phyloP scores from a whole-genome alignment of 2,888 invertebrate genomes.

The Drosophila colorata region DNA sequence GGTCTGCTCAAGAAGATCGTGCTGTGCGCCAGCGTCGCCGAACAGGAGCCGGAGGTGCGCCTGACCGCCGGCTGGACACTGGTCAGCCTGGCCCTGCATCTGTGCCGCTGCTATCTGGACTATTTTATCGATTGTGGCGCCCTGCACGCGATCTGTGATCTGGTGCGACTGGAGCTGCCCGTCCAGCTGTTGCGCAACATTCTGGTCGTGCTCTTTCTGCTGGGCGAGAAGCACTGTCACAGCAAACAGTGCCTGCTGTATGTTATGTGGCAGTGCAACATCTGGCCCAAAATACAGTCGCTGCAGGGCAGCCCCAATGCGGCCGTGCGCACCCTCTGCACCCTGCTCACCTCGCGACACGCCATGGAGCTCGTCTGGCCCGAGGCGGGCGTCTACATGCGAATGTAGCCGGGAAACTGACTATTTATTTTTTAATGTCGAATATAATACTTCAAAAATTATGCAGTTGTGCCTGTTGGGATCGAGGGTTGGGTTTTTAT shows the following conservation, averaged over 20 bases:
- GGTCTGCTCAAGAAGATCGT: conserved; percentile 40
- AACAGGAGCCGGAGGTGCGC: conserved; percentile 26
- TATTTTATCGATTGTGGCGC: conserved; percentile 32
- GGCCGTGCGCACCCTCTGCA: conserved; percentile 25
- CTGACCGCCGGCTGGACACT: conserved; percentile 49
- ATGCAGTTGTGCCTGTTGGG: too few species aligned
- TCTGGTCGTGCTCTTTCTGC: conserved; percentile 37
- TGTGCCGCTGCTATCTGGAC: conserved; percentile 35
- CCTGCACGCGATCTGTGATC: conserved; percentile 39
- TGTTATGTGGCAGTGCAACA: conserved; percentile 37
- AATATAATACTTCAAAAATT: too few species aligned
- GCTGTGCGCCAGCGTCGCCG: conserved; percentile 37
- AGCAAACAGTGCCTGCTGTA: conserved; percentile 30
- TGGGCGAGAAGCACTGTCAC: conserved; percentile 36
- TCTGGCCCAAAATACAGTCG: conserved; percentile 26
- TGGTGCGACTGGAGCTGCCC: conserved; percentile 29
- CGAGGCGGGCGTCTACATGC: conserved; percentile 4
- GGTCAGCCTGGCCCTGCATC: conserved; percentile 41
- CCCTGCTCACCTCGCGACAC: conserved; percentile 17
- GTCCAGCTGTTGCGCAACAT: conserved; percentile 41
- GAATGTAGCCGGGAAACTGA: conserved; percentile 4
- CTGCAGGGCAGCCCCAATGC: conserved; percentile 33
- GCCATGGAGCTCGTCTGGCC: conserved; percentile 16
- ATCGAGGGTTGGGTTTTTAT: too few species aligned
- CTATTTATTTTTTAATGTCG: too few species aligned